Evolutionary conservation across 2,797 vertebrate genomes (phyloP).

Genomic region (Sebastes cheni): DNA sequence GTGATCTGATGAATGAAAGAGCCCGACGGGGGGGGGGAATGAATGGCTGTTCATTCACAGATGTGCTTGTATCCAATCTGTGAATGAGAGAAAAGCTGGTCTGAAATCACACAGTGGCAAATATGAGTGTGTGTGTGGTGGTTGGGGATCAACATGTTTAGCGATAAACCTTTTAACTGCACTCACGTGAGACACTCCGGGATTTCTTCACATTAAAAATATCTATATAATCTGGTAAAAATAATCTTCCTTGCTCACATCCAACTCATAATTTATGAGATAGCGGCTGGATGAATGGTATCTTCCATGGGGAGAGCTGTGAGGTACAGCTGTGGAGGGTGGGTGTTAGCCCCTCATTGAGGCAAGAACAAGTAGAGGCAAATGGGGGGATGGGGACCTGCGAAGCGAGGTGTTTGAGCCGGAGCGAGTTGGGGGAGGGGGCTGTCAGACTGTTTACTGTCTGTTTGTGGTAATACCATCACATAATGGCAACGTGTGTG

Average conservation of each 20-base stretch:
- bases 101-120: conserved; percentile 4
- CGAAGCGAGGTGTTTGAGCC: neutral
- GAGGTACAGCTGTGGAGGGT: conserved; percentile 2
- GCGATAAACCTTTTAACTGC: conserved; percentile 12
- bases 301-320: neutral
- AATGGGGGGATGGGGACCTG: conserved; percentile 6
- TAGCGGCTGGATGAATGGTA: neutral
- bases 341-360: neutral
- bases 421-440: conserved; percentile 40
- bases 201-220: neutral
- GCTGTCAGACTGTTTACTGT: conserved; percentile 50
- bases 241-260: conserved; percentile 6
- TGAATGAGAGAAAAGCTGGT: conserved; percentile 39
- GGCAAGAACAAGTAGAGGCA: neutral
- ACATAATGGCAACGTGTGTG: conserved; percentile 31
- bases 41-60: conserved; percentile 51
- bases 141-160: neutral
- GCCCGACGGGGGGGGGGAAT: neutral
- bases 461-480: conserved; percentile 45
- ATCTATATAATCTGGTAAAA: neutral
- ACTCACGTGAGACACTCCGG: neutral
- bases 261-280: neutral
- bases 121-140: neutral
- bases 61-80: conserved; percentile 27
- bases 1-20: conserved; percentile 40